Percentiles rank a stretch among this genome's conserved stretches.
phyloP scores from a whole-genome alignment of 2,113 vertebrate genomes.

The Ursus arctos region DNA sequence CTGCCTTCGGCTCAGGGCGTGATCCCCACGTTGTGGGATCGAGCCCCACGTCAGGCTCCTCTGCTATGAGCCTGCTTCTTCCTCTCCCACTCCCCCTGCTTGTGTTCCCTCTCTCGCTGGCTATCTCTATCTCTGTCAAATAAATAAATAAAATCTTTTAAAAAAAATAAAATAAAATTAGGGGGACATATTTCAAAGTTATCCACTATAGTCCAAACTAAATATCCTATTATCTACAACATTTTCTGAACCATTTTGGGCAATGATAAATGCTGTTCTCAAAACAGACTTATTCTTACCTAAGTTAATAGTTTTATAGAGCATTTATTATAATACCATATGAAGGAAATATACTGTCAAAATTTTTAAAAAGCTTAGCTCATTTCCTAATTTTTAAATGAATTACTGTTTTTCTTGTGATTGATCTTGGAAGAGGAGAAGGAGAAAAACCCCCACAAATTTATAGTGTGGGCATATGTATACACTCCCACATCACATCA shows the following conservation, averaged over 20 bases:
- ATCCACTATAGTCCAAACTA: neutral
- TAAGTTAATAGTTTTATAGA: constrained; percentile 21
- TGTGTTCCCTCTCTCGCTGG: too few species aligned
- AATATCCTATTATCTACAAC: neutral
- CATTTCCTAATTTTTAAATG: neutral
- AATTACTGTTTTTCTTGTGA: constrained; percentile 40
- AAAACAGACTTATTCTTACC: constrained; percentile 8
- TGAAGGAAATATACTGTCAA: neutral
- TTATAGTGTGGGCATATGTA: neutral
- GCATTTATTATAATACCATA: neutral
- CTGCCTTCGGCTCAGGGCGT: too few species aligned
- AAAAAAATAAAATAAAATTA: neutral
- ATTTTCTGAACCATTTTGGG: constrained; percentile 18
- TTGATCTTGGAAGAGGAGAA: neutral
- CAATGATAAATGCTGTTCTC: constrained; percentile 1
- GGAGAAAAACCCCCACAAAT: neutral
- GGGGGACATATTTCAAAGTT: constrained; percentile 32
- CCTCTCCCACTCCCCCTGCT: too few species aligned
- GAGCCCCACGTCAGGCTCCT: too few species aligned
- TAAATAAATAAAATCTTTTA: too few species aligned
- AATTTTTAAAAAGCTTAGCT: constrained; percentile 13
- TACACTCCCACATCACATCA: neutral
- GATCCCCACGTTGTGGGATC: too few species aligned
- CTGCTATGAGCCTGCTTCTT: too few species aligned
- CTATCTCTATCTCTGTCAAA: too few species aligned